Evolutionary conservation across 2,113 vertebrate species (phyloP), one percentile per base, ranked within the genome.

Genomic region (Amazona guildingii): DNA sequence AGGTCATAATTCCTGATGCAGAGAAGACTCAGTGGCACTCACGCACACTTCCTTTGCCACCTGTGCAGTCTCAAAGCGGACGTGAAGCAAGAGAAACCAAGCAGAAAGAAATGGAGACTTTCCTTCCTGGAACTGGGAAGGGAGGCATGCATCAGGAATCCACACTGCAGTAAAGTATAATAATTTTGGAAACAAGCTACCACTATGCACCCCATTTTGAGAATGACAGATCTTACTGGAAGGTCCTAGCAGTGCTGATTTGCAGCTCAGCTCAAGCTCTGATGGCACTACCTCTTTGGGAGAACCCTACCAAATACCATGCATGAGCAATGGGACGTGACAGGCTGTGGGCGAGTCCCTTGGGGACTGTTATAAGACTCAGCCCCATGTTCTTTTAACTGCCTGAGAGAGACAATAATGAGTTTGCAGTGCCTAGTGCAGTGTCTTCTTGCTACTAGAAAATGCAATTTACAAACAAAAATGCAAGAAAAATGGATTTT

Each of bases 391-490:
- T 90, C 78, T 94, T 92, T 92, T 90, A 87, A 91, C 83, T 87
- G 92, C 84, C 83, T 83, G 49, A 83, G 75, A 93, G 85, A 90
- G 62, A 64, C 13, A 8, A 77, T 90, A 91, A 92, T 84, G 11
- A 78, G 68, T 79, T 80, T 73, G 66, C 86, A 79, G 35, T 76
- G 76, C 76, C 44, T 83, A 39, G 31, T 78, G 44, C 44, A 83
- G 61, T 75, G n/a, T 85, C 80, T 97, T 74, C 44, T 83, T 1
- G 1, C 59, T 67, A 78, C 69, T 81, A 48, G 75, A 75, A 95
- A 93, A 90, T 73, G 70, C n/a, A 92, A 69, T 93, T 94, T 84
- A 59, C 88, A 83, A 93, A 70, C 25, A 75, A 90, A 96, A 93
- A 69, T 49, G 74, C 33, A 67, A 37, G 73, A 64, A 68, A 68